Evolutionary conservation across 2,797 vertebrate genomes (phyloP), one percentile per base, ranked within the genome.

Genomic region (Uromys caudimaculatus): DNA sequence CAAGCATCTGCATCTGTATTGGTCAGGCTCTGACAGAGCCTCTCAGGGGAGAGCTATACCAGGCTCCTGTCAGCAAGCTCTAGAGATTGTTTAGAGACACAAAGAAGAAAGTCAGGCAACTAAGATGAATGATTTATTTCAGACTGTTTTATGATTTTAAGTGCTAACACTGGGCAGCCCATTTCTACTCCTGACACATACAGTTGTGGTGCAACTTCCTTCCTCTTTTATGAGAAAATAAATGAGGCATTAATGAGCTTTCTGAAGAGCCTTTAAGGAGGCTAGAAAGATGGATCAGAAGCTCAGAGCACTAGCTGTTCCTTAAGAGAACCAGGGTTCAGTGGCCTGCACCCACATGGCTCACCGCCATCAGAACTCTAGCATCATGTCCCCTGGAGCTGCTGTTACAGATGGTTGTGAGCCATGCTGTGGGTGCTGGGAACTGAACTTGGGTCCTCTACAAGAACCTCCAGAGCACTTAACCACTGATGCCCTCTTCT

Each of bases 41-140:
- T 44, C 44, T 44, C 44, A 44, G 44, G 44, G 44, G 44, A 44
- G 3, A 44, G 44, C 44, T 44, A 44, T 44, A 44, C 44, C 44
- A 44, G 44, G 44, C 44, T 44, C 44, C 44, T 44, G 44, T 44
- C 44, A 44, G 44, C 44, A 44, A 44, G 44, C 44, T 3, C 44
- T 35, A 78, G 41, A 81, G 29, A 85, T 19, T 21, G 12, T 67
- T 96, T 73, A 77, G 54, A 89, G 73, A 92, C 3, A 44, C 52
- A 83, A 88, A 89, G 85, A 95, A 96, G 94, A 93, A 97, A 95
- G 69, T 67, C 75, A 95, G 52, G 78, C 60, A 82, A 44, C 96
- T 50, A 83, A 56, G 50, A 95, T 87, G 84, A 89, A 81, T 50
- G 76, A 71, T 81, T 95, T 89, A 94, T 86, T 64, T 35, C 79